Percentiles rank a stretch among this genome's conserved stretches.
These are phyloP conservation scores for Xestia rhomboidea DNA, from an alignment of 2,888 invertebrate genomes.

Conservation along the genomic window DNA sequence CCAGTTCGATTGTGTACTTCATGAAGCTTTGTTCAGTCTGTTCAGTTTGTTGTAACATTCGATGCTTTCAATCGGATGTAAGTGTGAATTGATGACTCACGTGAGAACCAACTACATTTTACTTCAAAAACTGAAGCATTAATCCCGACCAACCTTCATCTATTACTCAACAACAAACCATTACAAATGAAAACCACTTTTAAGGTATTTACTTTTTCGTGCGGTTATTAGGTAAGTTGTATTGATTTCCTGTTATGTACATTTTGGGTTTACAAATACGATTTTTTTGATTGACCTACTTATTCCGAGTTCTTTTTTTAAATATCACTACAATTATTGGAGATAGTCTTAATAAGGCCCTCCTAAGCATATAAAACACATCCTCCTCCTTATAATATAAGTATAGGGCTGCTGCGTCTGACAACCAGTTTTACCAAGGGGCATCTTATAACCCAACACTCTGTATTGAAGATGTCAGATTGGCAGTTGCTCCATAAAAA, in stretches of 20 bases:
- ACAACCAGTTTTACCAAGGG: neutral
- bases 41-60: conserved; percentile 31
- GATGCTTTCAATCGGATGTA: conserved; percentile 18
- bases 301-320: too few relatives aligned
- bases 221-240: neutral
- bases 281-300: too few relatives aligned
- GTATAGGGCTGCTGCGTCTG: neutral
- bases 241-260: too few relatives aligned
- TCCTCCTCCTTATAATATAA: neutral
- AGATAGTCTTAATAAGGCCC: neutral
- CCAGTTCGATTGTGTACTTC: conserved; percentile 34
- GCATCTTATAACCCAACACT: neutral
- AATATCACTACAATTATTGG: too few relatives aligned
- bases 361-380: neutral
- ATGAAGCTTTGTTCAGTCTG: conserved; percentile 37
- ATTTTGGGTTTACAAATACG: too few relatives aligned
- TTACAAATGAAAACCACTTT: neutral
- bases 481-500: neutral
- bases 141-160: neutral
- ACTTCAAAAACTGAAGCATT: conserved; percentile 5
- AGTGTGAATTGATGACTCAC: conserved; percentile 26
- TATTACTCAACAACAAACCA: conserved; percentile 3
- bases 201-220: neutral
- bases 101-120: conserved; percentile 7
- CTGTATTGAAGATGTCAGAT: neutral